Percentiles rank a stretch among this genome's conserved stretches.
Evolutionary conservation across 2,113 vertebrate genomes (phyloP).

Genomic region (Vulpes lagopus): DNA sequence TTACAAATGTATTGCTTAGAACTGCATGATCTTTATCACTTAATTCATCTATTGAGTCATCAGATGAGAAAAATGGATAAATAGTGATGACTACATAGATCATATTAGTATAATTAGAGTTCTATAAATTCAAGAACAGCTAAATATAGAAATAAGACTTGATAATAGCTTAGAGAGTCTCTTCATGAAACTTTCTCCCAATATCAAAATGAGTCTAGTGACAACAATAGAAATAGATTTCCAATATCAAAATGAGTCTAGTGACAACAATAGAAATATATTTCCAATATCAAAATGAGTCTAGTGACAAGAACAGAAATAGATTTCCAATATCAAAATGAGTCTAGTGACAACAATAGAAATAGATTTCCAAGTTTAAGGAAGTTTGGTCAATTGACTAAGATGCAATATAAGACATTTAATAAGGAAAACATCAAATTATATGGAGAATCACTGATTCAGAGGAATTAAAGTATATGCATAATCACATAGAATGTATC

Average conservation of each 20-base stretch:
- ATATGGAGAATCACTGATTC: neutral
- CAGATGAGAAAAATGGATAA: neutral
- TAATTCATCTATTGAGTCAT: neutral
- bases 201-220: no score
- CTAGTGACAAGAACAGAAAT: no score
- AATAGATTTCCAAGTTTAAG: neutral
- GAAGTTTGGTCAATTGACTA: neutral
- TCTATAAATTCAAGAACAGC: neutral
- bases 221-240: neutral
- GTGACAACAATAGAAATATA: neutral
- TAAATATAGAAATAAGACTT: neutral
- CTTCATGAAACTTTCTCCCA: neutral
- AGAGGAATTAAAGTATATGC: neutral
- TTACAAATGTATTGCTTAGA: neutral
- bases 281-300: no score
- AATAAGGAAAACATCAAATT: neutral
- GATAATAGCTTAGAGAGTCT: neutral
- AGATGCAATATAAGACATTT: neutral
- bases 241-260: neutral
- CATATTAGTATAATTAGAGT: neutral
- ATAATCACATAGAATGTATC: neutral
- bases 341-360: no score
- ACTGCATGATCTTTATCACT: neutral
- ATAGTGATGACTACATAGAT: neutral
- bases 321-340: no score